Evolutionary conservation across 2,888 invertebrate genomes (phyloP).

Genomic region (Synergus itoensis): DNA sequence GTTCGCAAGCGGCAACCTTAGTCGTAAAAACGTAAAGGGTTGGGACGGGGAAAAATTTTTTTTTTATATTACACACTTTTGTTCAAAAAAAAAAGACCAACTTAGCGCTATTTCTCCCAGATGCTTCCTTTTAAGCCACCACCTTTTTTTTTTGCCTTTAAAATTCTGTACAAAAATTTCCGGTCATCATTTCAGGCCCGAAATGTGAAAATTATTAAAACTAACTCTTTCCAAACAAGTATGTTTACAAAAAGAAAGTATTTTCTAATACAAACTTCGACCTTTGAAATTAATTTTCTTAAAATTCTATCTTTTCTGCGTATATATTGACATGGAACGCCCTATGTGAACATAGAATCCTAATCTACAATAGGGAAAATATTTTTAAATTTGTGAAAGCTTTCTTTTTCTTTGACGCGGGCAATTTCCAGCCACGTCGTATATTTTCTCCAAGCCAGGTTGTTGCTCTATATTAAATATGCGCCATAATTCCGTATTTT

Average conservation of each 20-base stretch:
- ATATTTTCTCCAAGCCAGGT: constrained; percentile 9
- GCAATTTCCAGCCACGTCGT: background rate
- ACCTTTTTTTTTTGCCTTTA: background rate
- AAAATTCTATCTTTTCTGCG: background rate
- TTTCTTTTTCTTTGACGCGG: background rate
- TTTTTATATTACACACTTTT: constrained; percentile 37
- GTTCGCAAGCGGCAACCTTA: background rate
- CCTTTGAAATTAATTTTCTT: background rate
- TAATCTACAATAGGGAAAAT: background rate
- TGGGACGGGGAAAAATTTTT: background rate
- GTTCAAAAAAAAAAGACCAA: constrained; percentile 23
- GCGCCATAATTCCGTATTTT: constrained; percentile 16
- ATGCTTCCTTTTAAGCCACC: background rate
- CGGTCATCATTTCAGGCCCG: background rate
- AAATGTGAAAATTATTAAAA: background rate
- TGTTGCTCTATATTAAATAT: constrained; percentile 46
- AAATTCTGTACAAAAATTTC: background rate
- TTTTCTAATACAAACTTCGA: background rate
- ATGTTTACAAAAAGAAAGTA: background rate
- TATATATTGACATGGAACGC: background rate
- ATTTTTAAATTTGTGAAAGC: background rate
- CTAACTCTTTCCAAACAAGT: background rate
- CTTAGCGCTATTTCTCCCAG: constrained; percentile 40
- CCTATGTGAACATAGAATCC: background rate
- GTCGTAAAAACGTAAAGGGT: background rate